Evolutionary conservation across 2,113 vertebrate genomes (phyloP).

Genomic region (Willisornis vidua): DNA sequence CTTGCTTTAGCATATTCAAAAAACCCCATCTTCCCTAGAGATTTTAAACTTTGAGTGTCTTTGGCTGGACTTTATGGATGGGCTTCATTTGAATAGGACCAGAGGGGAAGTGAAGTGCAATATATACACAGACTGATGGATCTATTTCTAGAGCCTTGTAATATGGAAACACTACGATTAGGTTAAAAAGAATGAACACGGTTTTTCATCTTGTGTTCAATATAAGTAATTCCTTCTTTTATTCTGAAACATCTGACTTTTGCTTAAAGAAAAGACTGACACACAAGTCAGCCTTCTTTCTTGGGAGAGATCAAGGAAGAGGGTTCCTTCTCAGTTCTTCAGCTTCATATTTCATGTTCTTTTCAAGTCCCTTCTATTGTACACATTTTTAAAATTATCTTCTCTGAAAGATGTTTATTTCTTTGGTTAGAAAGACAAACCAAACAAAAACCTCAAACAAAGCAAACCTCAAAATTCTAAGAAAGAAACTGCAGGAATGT

Average conservation of each 20-base stretch:
- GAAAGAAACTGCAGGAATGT: background rate
- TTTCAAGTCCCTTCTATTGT: background rate
- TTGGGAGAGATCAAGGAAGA: background rate
- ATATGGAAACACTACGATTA: slow-evolving; percentile 8
- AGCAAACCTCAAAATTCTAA: background rate
- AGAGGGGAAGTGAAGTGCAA: background rate
- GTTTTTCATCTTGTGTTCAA: background rate
- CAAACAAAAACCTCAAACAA: background rate
- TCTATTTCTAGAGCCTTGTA: background rate
- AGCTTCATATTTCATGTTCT: background rate
- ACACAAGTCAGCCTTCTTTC: background rate
- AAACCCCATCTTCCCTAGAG: background rate
- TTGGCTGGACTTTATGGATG: slow-evolving; percentile 13
- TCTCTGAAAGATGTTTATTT: background rate
- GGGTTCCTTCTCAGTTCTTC: background rate
- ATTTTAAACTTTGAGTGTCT: slow-evolving; percentile 9
- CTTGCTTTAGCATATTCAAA: background rate
- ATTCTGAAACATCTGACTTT: background rate
- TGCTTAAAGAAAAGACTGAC: background rate
- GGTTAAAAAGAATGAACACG: background rate
- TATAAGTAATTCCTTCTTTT: background rate
- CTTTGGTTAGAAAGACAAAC: background rate
- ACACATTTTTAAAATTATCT: background rate
- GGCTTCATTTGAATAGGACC: background rate
- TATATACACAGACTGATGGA: slow-evolving; percentile 30